Conservation (phyloP, 2,797 vertebrate species). For the Cyprinella venusta region DNA sequence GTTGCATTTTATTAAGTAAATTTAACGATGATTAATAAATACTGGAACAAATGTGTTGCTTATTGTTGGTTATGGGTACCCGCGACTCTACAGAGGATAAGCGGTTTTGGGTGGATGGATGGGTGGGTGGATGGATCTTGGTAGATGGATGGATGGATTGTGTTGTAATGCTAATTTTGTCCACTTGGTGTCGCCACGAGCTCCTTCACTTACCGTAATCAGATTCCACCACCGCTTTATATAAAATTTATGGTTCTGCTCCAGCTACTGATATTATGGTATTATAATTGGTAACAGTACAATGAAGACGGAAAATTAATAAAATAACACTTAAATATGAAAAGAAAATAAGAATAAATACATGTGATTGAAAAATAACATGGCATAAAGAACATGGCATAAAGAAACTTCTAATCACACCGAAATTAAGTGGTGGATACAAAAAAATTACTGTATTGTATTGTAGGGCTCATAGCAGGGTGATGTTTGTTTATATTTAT, state of each 20-base stretch:
- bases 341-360: background rate
- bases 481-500: background rate
- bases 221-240: background rate
- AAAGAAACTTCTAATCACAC: background rate
- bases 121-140: background rate
- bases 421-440: background rate
- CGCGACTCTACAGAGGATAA: background rate
- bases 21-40: background rate
- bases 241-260: background rate
- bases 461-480: background rate
- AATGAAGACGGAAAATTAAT: background rate
- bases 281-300: background rate
- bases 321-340: background rate
- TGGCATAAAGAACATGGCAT: background rate
- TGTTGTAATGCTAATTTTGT: background rate
- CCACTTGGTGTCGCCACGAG: constrained; percentile 9
- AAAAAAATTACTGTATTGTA: background rate
- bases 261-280: background rate
- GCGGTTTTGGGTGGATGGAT: background rate
- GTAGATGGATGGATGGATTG: no score
- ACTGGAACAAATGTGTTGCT: background rate
- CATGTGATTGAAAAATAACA: background rate
- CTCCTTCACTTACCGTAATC: background rate
- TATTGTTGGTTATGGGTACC: background rate
- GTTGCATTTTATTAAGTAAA: background rate